A percentile compares a stretch with the other conserved stretches of the same genome.
Conservation (phyloP, 2,113 vertebrate species). For the Lamprotornis superbus region DNA sequence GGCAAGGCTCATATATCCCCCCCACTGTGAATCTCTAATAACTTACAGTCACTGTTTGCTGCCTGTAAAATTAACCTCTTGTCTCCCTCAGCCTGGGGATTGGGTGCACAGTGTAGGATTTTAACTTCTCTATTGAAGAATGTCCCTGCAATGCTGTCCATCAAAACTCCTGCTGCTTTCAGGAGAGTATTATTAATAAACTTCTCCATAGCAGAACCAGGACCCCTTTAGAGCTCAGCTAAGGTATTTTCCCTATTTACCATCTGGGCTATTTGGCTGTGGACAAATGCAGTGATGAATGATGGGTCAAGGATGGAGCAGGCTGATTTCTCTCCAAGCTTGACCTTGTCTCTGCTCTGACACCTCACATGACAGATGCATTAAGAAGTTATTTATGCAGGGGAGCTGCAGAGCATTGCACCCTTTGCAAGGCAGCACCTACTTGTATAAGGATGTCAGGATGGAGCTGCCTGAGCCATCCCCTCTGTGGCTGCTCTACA, state of each 20-base stretch:
- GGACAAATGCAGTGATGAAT: slow-evolving; percentile 67
- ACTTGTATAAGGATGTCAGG: not conserved
- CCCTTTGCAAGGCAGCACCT: not conserved
- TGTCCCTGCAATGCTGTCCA: slow-evolving; percentile 2
- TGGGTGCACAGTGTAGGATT: not conserved
- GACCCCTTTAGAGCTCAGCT: slow-evolving; percentile 12
- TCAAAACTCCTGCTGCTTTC: not conserved
- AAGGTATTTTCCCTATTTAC: slow-evolving; percentile 36
- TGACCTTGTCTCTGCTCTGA: slow-evolving; percentile 62
- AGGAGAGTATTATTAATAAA: slow-evolving; percentile 40
- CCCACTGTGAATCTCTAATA: not conserved
- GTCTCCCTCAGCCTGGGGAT: not conserved
- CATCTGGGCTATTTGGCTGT: slow-evolving; percentile 41
- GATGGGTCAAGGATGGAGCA: slow-evolving; percentile 64
- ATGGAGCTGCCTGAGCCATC: not conserved
- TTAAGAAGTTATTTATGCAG: slow-evolving; percentile 63
- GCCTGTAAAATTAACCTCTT: slow-evolving; percentile 27
- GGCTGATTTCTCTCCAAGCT: slow-evolving; percentile 64
- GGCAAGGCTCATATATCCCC: not conserved
- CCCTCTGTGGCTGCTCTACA: not conserved
- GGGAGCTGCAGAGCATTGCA: not conserved
- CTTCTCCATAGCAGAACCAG: slow-evolving; percentile 15
- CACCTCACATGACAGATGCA: slow-evolving; percentile 65
- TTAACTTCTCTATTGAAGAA: slow-evolving; percentile 12
- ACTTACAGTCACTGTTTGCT: not conserved